These are phyloP conservation scores for Enteromius mattozi DNA, from an alignment of 2,797 vertebrate species.

Conservation along the genomic window DNA sequence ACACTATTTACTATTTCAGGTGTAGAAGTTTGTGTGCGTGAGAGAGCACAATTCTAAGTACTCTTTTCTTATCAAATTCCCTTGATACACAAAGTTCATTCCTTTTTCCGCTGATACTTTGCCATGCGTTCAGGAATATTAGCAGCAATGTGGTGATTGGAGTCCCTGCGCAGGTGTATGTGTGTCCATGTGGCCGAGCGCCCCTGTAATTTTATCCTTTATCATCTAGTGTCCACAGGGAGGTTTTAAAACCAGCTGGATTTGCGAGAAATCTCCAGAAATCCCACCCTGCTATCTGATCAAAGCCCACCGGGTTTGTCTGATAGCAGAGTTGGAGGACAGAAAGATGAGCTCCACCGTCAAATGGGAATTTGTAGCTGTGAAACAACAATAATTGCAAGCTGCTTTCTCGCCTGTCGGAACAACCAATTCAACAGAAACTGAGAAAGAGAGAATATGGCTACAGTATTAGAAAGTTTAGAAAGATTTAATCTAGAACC, in stretches of 20 bases:
- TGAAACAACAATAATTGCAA: conserved; percentile 60
- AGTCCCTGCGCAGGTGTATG: background rate
- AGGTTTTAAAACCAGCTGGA: conserved; percentile 59
- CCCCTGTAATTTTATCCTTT: conserved; percentile 59
- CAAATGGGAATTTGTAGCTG: conserved; percentile 62
- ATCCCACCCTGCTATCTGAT: conserved; percentile 57
- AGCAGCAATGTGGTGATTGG: conserved; percentile 21
- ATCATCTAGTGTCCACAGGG: conserved; percentile 57
- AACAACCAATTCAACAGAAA: conserved; percentile 42
- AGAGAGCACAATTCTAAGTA: conserved; percentile 20
- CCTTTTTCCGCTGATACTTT: conserved; percentile 42
- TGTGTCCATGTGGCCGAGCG: conserved; percentile 32
- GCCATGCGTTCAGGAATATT: conserved; percentile 28
- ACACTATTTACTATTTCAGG: conserved; percentile 35
- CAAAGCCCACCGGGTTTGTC: conserved; percentile 45
- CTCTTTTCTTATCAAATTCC: conserved; percentile 35
- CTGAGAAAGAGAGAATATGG: background rate
- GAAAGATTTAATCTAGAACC: background rate
- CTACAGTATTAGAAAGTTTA: conserved; percentile 4
- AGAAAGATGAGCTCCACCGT: background rate
- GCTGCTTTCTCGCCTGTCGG: conserved; percentile 20
- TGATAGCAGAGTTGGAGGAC: conserved; percentile 37
- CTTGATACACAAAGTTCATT: conserved; percentile 42
- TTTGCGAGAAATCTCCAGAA: conserved; percentile 60
- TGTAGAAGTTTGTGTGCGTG: conserved; percentile 11